Conservation (phyloP, 1,140 invertebrate genomes). For the Papilio polyxenes region DNA sequence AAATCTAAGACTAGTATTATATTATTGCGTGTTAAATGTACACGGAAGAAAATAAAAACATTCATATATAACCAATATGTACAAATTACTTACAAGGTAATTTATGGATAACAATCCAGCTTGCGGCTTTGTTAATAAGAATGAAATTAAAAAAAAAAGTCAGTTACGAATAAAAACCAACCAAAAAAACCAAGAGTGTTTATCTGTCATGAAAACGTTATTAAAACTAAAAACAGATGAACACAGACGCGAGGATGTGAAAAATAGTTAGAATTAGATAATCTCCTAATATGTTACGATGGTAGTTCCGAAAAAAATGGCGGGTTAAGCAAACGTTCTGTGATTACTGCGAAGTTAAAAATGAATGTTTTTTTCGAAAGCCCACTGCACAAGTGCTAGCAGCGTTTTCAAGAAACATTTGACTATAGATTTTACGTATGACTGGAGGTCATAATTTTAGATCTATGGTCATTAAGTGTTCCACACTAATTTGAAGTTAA, state of each 20-base stretch:
- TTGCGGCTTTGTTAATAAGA: constrained; percentile 9
- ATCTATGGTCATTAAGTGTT: no score
- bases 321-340: neutral
- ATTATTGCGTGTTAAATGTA: neutral
- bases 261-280: no score
- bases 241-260: no score
- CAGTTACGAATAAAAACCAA: neutral
- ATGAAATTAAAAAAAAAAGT: neutral
- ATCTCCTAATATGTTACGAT: no score
- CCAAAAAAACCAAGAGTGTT: neutral
- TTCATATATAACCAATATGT: neutral
- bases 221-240: no score
- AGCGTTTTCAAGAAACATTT: neutral
- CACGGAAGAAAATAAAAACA: constrained; percentile 10
- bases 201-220: neutral
- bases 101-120: neutral
- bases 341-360: neutral
- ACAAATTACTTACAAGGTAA: constrained; percentile 10
- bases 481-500: no score
- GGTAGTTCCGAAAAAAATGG: neutral
- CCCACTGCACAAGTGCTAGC: neutral
- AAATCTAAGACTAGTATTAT: no score
- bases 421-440: no score
- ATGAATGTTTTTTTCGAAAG: neutral
- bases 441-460: no score